Percentiles rank a stretch among this genome's conserved stretches.
Evolutionary conservation across 37 sponge, comb jelly and placozoan species (phyloP).

Genomic region (Diacarnus erythraeanus): DNA sequence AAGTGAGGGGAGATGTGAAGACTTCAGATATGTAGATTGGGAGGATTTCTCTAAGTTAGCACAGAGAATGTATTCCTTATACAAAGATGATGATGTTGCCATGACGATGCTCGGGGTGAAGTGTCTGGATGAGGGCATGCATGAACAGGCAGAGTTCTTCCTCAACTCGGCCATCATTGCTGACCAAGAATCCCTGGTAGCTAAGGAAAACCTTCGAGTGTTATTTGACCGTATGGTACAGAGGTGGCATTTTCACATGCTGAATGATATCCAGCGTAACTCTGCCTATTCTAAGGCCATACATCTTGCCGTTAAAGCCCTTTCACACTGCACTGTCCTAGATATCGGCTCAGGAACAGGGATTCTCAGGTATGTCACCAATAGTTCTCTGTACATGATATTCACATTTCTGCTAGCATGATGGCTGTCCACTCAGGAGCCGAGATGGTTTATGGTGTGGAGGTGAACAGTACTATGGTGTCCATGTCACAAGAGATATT

Average conservation of each 20-base stretch:
- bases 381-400: neutral
- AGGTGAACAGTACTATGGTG: conserved; percentile 38
- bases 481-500: conserved; percentile 48
- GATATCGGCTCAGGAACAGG: conserved; percentile 82
- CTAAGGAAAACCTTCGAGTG: conserved; percentile 44
- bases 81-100: conserved; percentile 3
- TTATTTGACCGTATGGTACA: conserved; percentile 48
- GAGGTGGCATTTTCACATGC: conserved; percentile 77
- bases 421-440: conserved; percentile 66
- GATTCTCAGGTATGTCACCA: conserved; percentile 60
- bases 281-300: conserved; percentile 48
- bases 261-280: conserved; percentile 68
- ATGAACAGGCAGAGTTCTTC: conserved; percentile 34
- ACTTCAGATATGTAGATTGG: too few species aligned
- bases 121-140: conserved; percentile 30
- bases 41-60: too few species aligned
- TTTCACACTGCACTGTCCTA: conserved; percentile 38
- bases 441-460: conserved; percentile 61
- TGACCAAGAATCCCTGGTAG: conserved; percentile 35
- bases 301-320: conserved; percentile 14
- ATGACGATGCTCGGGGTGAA: conserved; percentile 35
- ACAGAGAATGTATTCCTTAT: too few species aligned
- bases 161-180: conserved; percentile 25
- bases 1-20: too few species aligned
- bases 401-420: conserved; percentile 41